These are phyloP conservation scores for Chaetodon trifasciatus DNA, from an alignment of 2,797 vertebrate species.

Conservation along the genomic window DNA sequence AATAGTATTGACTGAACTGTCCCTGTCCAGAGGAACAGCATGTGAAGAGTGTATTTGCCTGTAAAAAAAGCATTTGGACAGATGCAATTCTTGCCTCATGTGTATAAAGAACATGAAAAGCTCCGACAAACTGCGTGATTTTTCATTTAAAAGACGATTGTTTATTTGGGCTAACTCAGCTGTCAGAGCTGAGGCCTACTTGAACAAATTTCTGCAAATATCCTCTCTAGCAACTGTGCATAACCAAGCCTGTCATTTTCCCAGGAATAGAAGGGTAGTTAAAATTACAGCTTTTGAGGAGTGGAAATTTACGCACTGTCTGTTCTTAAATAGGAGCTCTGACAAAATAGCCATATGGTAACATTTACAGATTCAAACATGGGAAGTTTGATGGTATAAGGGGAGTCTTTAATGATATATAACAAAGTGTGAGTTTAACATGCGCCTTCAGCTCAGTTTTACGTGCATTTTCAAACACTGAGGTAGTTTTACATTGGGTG, in stretches of 20 bases:
- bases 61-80: not conserved
- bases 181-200: constrained; percentile 65
- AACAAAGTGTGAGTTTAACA: constrained; percentile 34
- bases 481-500: not conserved
- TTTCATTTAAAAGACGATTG: constrained; percentile 30
- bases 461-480: constrained; percentile 15
- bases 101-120: constrained; percentile 5
- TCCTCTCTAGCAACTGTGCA: constrained; percentile 71
- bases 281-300: constrained; percentile 87
- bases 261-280: constrained; percentile 86
- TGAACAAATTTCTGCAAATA: constrained; percentile 82
- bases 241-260: constrained; percentile 88
- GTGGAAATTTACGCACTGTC: constrained; percentile 83
- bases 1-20: constrained; percentile 7
- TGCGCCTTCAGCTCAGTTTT: constrained; percentile 26
- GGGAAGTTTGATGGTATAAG: constrained; percentile 59
- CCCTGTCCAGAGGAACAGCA: not conserved
- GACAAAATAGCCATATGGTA: constrained; percentile 80
- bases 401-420: constrained; percentile 70
- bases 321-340: constrained; percentile 70
- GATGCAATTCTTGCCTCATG: not conserved
- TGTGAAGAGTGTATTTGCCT: not conserved
- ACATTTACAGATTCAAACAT: constrained; percentile 76
- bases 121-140: not conserved
- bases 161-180: constrained; percentile 53